Evolutionary conservation across 2,888 invertebrate species (phyloP), one percentile per base, ranked within the genome.

Genomic region (Drosophila subsilvestris): DNA sequence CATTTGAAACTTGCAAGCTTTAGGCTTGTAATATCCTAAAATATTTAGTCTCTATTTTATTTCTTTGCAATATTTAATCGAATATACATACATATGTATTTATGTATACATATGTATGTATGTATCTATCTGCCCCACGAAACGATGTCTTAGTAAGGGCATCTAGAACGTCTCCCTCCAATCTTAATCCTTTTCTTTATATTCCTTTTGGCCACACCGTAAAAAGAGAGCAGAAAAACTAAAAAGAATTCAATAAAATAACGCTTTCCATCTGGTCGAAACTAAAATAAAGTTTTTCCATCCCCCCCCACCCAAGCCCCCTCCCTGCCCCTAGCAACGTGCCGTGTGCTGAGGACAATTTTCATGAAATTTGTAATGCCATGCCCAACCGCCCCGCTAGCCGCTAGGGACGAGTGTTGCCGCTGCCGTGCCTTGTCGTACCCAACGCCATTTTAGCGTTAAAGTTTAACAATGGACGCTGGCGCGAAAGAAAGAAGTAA

Each of bases 221-320:
- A 61, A 48, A 55, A 61, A 25, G 32, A 61, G 22, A 59, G 22
- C 9, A 22, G 14, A 27, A 51, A 14, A 63, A 22, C 17, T 43
- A 18, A 68, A 63, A 59, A 62, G 66, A 86, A 84, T 88, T 88
- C 86, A 84, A 84, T 84, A 88, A 84, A 84, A 84, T 88, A 88
- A 88, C 86, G 88, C 80, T 84, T 83, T 82, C 70, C 74, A 82
- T 73, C 70, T 79, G 78, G 51, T 43, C 42, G 50, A 75, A 80
- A 76, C 78, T 74, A 79, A 69, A 73, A 74, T 59, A 74, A 55
- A 73, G 59, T 57, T 65, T 74, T 70, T 56, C 71, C 68, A 17
- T n/a, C 12, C 32, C 12, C 3, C 1, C 37, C 37, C 1, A 12
- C 32, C 4, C 32, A 4, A 1, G 5, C 14, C 2, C 1, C 37